Conservation (phyloP, 2,888 invertebrate species). For the Andrena bucephala region DNA sequence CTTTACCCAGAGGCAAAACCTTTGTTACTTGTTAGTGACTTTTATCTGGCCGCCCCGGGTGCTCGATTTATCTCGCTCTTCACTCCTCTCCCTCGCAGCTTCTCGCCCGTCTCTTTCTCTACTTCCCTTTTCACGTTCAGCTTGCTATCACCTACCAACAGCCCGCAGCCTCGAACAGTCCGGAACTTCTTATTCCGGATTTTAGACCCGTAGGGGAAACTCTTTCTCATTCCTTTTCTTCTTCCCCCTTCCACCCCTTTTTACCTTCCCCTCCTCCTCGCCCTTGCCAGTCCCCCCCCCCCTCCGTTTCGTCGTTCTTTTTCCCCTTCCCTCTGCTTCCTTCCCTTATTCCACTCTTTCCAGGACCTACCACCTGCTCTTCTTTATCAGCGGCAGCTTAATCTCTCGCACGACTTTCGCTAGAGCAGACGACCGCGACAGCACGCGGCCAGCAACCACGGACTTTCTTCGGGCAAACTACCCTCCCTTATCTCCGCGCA, state of each 20-base stretch:
- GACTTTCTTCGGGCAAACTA: constrained; percentile 44
- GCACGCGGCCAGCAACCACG: constrained; percentile 39
- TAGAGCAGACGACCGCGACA: constrained; percentile 48
- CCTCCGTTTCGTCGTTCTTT: neutral
- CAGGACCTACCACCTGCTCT: constrained; percentile 51
- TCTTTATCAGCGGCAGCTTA: constrained; percentile 67
- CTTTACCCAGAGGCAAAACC: constrained; percentile 69
- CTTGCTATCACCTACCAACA: constrained; percentile 78
- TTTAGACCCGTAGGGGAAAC: constrained; percentile 68
- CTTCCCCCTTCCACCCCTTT: constrained; percentile 8
- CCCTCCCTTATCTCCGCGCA: constrained; percentile 50
- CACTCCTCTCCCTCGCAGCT: constrained; percentile 34
- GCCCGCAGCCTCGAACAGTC: constrained; percentile 76
- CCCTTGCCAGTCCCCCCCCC: neutral
- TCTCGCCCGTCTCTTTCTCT: constrained; percentile 30
- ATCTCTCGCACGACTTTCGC: constrained; percentile 69
- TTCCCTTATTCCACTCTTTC: constrained; percentile 24
- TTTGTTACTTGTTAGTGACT: constrained; percentile 82
- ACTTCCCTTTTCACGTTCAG: constrained; percentile 45
- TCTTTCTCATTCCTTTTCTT: constrained; percentile 51
- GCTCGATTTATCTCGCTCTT: constrained; percentile 78
- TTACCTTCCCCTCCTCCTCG: constrained; percentile 9
- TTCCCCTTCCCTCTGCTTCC: constrained; percentile 3
- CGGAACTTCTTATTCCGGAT: constrained; percentile 77
- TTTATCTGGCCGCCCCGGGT: constrained; percentile 79